Base-by-base conservation (phyloP, 2,113 vertebrate species). In the Salvelinus namaycush region DNA sequence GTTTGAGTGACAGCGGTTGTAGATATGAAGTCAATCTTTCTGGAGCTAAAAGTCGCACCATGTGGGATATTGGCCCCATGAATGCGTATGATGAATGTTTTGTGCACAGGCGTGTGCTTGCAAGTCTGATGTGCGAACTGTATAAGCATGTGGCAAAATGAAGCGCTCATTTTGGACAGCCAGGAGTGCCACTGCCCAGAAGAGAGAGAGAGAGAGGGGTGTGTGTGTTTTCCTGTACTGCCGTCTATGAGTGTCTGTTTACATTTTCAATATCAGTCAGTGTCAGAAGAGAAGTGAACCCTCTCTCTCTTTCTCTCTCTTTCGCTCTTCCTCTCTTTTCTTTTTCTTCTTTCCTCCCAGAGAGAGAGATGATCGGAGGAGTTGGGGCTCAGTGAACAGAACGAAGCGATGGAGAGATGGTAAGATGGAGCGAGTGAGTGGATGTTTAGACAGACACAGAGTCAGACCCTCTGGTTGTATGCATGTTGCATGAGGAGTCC, bases 371-470 rank as follows among this genome's bases (percentile, higher is more conserved):
- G 93, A 93, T 89, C 75, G 86, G 89, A 91, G 90, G 78, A 90
- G 87, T 78, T 78, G 88, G 79, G 84, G 86, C 86, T 84, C 88
- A 92, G 91, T 94, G 92, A 94, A 93, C 81, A 90, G 81, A 89
- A 85, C 77, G 89, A 91, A 93, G 92, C 91, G 88, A 94, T 94
- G 94, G 93, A 93, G 93, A 91, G 92, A 93, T 93, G 93, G 94
- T 94, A 91, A 93, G 91, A 86, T 81, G 83, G 85, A 79, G 84
- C 74, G 67, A 59, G 72, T 76, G 74, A 87, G 78, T 0, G 80
- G 87, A 88, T 88, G 83, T 64, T 68, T 67, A 87, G 87, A 90
- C 81, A 85, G 88, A 88, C 82, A 79, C 54, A 57, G 59, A 62
- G 59, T 62, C 20, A n/a, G 18, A 62, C 20, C 51, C 51, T 54